Base-by-base conservation (phyloP, 2,888 invertebrate genomes). In the Nineta flava region DNA sequence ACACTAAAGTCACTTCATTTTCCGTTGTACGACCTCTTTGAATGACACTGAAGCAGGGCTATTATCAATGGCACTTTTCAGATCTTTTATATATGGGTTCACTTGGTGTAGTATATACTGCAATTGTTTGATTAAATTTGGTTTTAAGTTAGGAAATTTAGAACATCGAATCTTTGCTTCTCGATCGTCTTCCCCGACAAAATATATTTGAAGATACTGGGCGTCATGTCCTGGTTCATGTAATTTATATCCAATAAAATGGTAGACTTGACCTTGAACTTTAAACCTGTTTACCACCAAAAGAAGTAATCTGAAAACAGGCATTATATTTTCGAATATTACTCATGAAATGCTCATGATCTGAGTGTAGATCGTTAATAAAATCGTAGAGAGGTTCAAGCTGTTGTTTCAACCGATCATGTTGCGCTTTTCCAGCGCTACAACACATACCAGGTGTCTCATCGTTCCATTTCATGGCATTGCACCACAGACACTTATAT, bases 201-300 rank as follows among this genome's bases (percentile, higher is more conserved):
- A 57, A 52, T 57, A 55, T 12, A 56, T 51, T 53, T 58, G 56
- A 15, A 57, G 35, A 16, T 54, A 58, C 43, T 53, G 51, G 21
- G 51, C 52, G 26, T 53, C 7, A 17, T 32, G 31, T n/a, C 47
- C 38, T 12, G 47, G 31, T 6, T 42, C 13, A 9, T 53, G 55
- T 7, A 54, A 38, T 9, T 55, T 44, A 21, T 47, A 51, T 17
- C 54, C 55, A 48, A 50, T 50, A 13, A 43, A 17, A 50, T 57
- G 57, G 46, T 57, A 56, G 19, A 56, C 46, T 49, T 58, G 56
- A 10, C 56, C 53, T 46, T 55, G 48, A 2, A 57, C 50, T 54
- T 55, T 57, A 38, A 50, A 58, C 45, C 15, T 52, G 31, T 12
- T 51, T 48, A 9, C 46, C 50, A 10, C 51, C 49, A 48, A 53